Evolutionary conservation across 2,113 vertebrate species (phyloP), one percentile per base, ranked within the genome.

Genomic region (Potamarius usumacintae): DNA sequence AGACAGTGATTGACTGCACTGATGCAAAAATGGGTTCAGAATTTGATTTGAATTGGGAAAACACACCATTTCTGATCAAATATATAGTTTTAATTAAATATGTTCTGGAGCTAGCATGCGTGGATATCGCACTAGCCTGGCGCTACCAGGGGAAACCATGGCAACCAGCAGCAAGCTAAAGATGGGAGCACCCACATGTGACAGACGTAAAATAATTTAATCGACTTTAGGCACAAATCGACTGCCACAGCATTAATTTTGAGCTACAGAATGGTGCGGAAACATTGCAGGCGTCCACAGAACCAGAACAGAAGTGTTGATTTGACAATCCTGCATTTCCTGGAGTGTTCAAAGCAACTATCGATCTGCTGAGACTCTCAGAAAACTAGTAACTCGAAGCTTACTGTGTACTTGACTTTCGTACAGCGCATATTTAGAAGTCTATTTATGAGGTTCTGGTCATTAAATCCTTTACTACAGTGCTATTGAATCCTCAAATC

Each of bases 291-390:
- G 83, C 17, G 2, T 9, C 12, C 12, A 25, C 53, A 20, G 65
- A 4, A 72, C 65, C 82, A 34, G 50, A 72, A 72, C 69, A 30
- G 53, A 85, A 60, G 30, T 60, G 83, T 85, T 22, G 69, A 58
- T 60, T 34, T 58, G 69, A 60, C 83, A 48, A 27, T 25, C 57
- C 27, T 72, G 52, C 12, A 20, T 34, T 76, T 67, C 83, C 83
- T 42, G 50, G 50, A 71, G 65, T 12, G 53, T 62, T 74, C 53
- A 76, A 11, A n/a, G 52, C 22, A 20, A 60, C 30, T 76, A 42
- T 69, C n/a, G 83, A 85, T 85, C 83, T 74, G 83, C 55, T 76
- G 53, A 85, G 69, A 50, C 6, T 27, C 6, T 62, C 6, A 20
- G 48, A 78, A 78, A 27, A 34, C 9, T 72, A 1, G 71, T 74